Percentiles rank a stretch among this genome's conserved stretches.
phyloP scores from a whole-genome alignment of 2,797 vertebrate species.

The Carcharodon carcharias region DNA sequence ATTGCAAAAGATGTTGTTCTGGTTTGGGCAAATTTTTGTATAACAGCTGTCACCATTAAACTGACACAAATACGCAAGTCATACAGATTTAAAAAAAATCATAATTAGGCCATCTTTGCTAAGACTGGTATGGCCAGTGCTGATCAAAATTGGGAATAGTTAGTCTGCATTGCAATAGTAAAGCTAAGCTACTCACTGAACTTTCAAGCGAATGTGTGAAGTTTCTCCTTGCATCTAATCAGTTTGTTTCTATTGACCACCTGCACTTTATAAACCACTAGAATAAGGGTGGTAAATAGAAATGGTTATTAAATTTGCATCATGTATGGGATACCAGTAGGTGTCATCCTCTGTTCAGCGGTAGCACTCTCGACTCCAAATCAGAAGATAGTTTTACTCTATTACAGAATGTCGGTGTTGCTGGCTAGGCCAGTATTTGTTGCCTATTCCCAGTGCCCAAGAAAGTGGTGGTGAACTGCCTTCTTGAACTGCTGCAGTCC shows the following conservation, averaged over 20 bases:
- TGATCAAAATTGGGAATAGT: not conserved
- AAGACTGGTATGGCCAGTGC: not conserved
- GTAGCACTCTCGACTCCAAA: not conserved
- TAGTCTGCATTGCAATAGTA: not conserved
- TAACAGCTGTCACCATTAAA: not conserved
- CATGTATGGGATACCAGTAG: not conserved
- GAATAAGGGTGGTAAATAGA: not conserved
- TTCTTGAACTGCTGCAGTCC: no score
- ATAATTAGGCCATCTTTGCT: not conserved
- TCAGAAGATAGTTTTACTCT: not conserved
- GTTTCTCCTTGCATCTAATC: not conserved
- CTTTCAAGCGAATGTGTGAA: no score
- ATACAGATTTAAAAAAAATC: not conserved
- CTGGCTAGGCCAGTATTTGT: no score
- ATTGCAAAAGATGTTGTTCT: not conserved
- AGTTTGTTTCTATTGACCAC: not conserved
- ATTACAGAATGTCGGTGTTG: no score
- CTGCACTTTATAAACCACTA: not conserved
- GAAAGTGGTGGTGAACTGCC: no score
- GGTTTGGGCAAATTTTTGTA: not conserved
- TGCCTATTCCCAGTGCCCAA: no score
- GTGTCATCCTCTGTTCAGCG: not conserved
- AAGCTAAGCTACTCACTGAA: not conserved
- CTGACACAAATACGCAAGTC: not conserved
- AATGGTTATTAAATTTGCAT: not conserved